Evolutionary conservation across 2,797 vertebrate species (phyloP).

Genomic region (Podargus strigoides): DNA sequence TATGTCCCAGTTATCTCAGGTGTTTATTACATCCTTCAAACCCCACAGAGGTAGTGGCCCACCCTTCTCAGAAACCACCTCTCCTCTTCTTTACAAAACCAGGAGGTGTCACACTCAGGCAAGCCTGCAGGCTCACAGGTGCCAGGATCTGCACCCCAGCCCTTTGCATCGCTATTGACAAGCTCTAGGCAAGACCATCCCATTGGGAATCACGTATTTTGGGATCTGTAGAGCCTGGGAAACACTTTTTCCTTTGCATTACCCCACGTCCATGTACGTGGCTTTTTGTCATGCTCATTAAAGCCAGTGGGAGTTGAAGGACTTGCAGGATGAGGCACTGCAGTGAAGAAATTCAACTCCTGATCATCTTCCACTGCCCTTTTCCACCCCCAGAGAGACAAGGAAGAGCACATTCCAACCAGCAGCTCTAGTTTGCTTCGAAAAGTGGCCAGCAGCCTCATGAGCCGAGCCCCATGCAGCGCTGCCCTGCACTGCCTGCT

Average conservation of each 20-base stretch:
- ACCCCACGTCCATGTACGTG: background rate
- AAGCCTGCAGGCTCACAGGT: background rate
- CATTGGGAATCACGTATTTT: background rate
- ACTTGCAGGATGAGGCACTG: background rate
- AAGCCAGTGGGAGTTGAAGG: background rate
- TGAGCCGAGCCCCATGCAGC: rapidly evolving
- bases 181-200: background rate
- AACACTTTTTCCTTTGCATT: background rate
- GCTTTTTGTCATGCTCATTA: background rate
- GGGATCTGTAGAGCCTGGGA: background rate
- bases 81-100: background rate
- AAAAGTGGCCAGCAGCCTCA: background rate
- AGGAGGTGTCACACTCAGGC: background rate
- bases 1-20: background rate
- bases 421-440: background rate
- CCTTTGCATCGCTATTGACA: background rate
- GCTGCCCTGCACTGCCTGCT: rapidly evolving
- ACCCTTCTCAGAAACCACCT: background rate
- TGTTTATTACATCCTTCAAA: background rate
- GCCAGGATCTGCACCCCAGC: background rate
- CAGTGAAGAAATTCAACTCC: background rate
- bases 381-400: background rate
- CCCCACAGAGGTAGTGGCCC: background rate
- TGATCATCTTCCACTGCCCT: background rate
- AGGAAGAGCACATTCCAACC: background rate